These are phyloP conservation scores for Scaptomyza caliginosa DNA, from an alignment of 2,888 invertebrate species.

Conservation along the genomic window DNA sequence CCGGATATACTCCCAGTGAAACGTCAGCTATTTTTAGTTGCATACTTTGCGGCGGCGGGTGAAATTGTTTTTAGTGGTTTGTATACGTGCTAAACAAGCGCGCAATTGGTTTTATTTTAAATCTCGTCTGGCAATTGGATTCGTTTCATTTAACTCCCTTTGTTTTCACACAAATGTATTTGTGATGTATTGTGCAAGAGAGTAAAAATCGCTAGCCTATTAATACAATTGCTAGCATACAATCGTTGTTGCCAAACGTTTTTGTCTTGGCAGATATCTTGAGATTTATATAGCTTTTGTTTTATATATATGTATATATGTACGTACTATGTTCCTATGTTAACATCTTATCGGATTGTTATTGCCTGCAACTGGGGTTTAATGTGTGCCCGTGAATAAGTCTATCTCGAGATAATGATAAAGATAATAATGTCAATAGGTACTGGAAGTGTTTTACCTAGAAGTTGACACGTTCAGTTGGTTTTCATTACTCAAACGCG, in stretches of 20 bases:
- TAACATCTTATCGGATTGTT: conserved; percentile 58
- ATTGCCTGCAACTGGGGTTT: conserved; percentile 39
- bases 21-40: conserved; percentile 29
- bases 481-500: conserved; percentile 37
- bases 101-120: conserved; percentile 39
- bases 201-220: background rate
- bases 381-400: conserved; percentile 53
- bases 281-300: conserved; percentile 63
- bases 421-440: conserved; percentile 64
- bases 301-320: background rate
- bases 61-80: conserved; percentile 55
- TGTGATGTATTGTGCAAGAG: background rate
- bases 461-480: conserved; percentile 50
- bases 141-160: conserved; percentile 10
- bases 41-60: conserved; percentile 57
- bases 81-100: conserved; percentile 57
- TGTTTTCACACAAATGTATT: background rate
- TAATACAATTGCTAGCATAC: conserved; percentile 8
- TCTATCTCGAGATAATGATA: conserved; percentile 48
- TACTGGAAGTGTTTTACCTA: conserved; percentile 23
- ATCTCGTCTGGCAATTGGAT: conserved; percentile 17
- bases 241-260: conserved; percentile 33
- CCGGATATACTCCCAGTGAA: background rate
- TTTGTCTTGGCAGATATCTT: conserved; percentile 59
- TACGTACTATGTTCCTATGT: conserved; percentile 1